Evolutionary conservation across 2,797 vertebrate genomes (phyloP).

Genomic region (Cuniculus paca): DNA sequence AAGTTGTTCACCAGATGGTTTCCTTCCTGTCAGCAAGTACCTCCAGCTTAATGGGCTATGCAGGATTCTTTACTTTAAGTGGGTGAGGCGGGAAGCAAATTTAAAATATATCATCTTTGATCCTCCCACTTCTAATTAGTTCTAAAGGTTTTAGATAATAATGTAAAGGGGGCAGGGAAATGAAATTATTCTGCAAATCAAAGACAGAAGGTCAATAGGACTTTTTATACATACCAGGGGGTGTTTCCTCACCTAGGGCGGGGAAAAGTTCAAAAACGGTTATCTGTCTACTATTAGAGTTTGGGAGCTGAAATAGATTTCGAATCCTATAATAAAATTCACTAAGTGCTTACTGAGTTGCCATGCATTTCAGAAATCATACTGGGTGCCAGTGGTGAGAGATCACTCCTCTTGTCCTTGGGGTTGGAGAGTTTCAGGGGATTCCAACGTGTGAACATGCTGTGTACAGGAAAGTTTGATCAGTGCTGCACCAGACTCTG

Average conservation of each 20-base stretch:
- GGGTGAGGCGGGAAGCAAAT: conserved; percentile 90
- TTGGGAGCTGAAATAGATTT: conserved; percentile 37
- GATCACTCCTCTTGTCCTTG: neutral
- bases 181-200: conserved; percentile 85
- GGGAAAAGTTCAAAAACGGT: neutral
- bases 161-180: conserved; percentile 86
- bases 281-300: neutral
- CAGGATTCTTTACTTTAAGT: conserved; percentile 90
- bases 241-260: conserved; percentile 36
- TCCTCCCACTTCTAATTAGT: conserved; percentile 90
- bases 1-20: conserved; percentile 93
- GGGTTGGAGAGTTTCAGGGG: neutral
- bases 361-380: conserved; percentile 7
- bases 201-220: conserved; percentile 79
- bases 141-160: conserved; percentile 88
- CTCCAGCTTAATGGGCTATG: conserved; percentile 90
- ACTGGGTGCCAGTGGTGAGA: neutral
- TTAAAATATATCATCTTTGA: conserved; percentile 89
- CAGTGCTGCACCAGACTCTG: neutral
- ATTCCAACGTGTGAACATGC: neutral
- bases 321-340: conserved; percentile 18
- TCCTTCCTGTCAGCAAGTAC: conserved; percentile 93
- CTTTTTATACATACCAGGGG: conserved; percentile 72
- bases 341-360: neutral
- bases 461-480: neutral